Conservation (phyloP, 2,888 invertebrate genomes). For the Rhabditoides inermis region DNA sequence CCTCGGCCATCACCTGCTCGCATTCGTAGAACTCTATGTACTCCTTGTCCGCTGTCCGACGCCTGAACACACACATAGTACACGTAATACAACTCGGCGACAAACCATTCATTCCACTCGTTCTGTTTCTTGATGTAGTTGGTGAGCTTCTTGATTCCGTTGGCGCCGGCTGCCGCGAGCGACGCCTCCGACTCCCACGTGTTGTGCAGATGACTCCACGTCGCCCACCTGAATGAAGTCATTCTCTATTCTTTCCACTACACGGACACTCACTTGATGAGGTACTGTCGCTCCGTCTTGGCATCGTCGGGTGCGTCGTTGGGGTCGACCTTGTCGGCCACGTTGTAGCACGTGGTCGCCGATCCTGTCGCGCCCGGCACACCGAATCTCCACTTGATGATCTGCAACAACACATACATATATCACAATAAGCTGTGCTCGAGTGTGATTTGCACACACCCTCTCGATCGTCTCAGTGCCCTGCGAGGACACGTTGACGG, state of each 20-base stretch:
- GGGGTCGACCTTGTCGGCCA: conserved; percentile 79
- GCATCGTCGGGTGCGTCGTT: conserved; percentile 61
- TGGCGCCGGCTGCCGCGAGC: conserved; percentile 66
- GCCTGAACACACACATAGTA: conserved; percentile 52
- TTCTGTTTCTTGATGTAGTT: conserved; percentile 73
- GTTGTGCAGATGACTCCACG: conserved; percentile 96
- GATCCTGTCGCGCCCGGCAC: conserved; percentile 89
- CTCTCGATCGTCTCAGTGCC: conserved; percentile 31
- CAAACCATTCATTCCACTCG: conserved; percentile 73
- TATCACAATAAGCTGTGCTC: too few relatives aligned
- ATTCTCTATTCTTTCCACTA: conserved; percentile 52
- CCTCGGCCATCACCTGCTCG: conserved; percentile 82
- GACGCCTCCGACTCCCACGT: conserved; percentile 92
- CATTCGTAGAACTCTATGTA: conserved; percentile 95
- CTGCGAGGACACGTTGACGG: conserved; percentile 3
- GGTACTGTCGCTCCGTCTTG: conserved; percentile 69
- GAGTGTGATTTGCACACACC: too few relatives aligned
- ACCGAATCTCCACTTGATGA: conserved; percentile 71
- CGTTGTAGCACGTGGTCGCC: conserved; percentile 84
- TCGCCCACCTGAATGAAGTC: conserved; percentile 60
- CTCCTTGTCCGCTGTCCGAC: conserved; percentile 78
- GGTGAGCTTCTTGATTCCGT: conserved; percentile 90
- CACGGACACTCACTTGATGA: conserved; percentile 71
- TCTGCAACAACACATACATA: too few relatives aligned
- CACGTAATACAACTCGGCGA: background rate